Evolutionary conservation across 92 coral and sea anemone species (phyloP).

Genomic region (Montipora capitata): DNA sequence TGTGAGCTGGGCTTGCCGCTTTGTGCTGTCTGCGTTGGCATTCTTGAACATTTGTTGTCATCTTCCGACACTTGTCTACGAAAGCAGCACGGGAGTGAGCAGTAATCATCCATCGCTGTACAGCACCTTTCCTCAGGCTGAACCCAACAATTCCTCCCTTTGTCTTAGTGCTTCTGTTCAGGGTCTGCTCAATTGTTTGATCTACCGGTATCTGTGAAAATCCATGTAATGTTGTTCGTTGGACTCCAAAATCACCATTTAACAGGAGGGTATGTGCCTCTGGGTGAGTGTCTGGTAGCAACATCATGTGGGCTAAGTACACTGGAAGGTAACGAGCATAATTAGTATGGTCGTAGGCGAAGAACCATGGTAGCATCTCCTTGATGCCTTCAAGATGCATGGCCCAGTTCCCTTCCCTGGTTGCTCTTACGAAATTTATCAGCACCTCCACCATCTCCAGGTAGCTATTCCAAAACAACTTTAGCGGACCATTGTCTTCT

Average conservation of each 20-base stretch:
- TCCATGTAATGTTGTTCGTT: constrained; percentile 63
- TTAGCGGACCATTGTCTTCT: constrained; percentile 72
- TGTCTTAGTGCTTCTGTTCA: constrained; percentile 78
- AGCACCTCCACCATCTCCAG: constrained; percentile 71
- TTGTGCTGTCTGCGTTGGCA: constrained; percentile 60
- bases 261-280: constrained; percentile 69
- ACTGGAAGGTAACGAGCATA: constrained; percentile 74
- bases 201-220: constrained; percentile 75
- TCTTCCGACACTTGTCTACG: constrained; percentile 71
- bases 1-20: constrained; percentile 63
- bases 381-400: constrained; percentile 66
- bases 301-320: constrained; percentile 64
- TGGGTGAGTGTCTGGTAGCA: constrained; percentile 70
- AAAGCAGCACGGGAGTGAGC: constrained; percentile 79
- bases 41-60: constrained; percentile 39
- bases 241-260: constrained; percentile 78
- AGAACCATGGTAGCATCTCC: constrained; percentile 72
- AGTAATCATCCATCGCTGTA: constrained; percentile 80
- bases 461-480: constrained; percentile 63
- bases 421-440: constrained; percentile 57
- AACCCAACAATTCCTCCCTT: constrained; percentile 83
- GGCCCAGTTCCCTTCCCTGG: constrained; percentile 78
- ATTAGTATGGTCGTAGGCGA: constrained; percentile 80
- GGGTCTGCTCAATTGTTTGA: constrained; percentile 80
- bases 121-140: constrained; percentile 72